Conservation (phyloP, 2,888 invertebrate genomes). For the Drosophila atripex region DNA sequence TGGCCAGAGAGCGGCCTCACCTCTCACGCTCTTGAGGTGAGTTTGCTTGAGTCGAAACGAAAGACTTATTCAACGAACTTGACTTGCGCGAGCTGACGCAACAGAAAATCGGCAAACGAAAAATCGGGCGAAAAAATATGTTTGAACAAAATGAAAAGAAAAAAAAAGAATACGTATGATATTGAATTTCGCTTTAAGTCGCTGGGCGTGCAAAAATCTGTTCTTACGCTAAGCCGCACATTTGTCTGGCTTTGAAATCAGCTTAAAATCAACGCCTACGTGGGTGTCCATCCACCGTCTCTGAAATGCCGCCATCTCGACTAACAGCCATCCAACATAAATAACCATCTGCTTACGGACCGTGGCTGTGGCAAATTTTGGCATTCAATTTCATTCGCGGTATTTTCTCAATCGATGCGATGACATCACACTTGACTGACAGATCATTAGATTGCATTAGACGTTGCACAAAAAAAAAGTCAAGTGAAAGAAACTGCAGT, state of each 20-base stretch:
- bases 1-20: neutral
- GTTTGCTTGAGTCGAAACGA: constrained; percentile 37
- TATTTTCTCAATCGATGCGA: constrained; percentile 43
- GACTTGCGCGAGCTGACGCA: constrained; percentile 46
- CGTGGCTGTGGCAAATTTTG: constrained; percentile 55
- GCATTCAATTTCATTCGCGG: constrained; percentile 54
- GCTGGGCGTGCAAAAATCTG: constrained; percentile 59
- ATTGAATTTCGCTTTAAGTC: constrained; percentile 67
- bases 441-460: constrained; percentile 31
- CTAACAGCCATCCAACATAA: constrained; percentile 36
- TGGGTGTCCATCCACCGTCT: constrained; percentile 63
- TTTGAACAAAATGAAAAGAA: neutral
- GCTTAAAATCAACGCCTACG: constrained; percentile 78
- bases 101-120: constrained; percentile 23
- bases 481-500: constrained; percentile 15
- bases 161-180: constrained; percentile 27
- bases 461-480: constrained; percentile 20
- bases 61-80: constrained; percentile 73
- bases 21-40: constrained; percentile 16
- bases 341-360: constrained; percentile 68
- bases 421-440: constrained; percentile 60
- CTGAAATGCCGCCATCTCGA: constrained; percentile 31
- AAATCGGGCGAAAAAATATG: constrained; percentile 19
- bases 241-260: constrained; percentile 78
- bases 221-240: constrained; percentile 64